Percentiles rank a stretch among this genome's conserved stretches.
Evolutionary conservation across 2,888 invertebrate genomes (phyloP).

Genomic region (Polia nebulosa): DNA sequence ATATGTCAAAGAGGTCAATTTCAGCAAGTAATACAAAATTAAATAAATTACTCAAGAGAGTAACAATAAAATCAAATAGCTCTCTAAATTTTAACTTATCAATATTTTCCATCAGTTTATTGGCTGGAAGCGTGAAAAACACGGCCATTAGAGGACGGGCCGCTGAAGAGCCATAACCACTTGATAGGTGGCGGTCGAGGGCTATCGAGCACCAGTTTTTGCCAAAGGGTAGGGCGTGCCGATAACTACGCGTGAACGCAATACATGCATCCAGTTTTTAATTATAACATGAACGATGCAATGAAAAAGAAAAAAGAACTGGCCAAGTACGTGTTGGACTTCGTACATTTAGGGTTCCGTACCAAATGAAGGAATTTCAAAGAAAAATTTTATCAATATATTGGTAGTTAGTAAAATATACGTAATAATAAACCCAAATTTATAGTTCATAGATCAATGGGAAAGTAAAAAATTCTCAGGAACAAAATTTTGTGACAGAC

Average conservation of each 20-base stretch:
- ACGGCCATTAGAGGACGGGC: conserved; percentile 44
- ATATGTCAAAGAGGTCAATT: not conserved
- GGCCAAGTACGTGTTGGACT: not conserved
- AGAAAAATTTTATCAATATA: too few species aligned
- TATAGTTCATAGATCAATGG: too few species aligned
- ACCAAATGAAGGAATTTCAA: too few species aligned
- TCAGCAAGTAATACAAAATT: not conserved
- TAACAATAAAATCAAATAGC: not conserved
- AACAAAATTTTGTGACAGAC: too few species aligned
- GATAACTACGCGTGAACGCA: conserved; percentile 47
- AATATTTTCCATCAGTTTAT: conserved; percentile 48
- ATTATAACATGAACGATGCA: conserved; percentile 28
- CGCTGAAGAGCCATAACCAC: conserved; percentile 51
- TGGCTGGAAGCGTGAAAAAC: conserved; percentile 48
- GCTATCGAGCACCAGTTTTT: conserved; percentile 60
- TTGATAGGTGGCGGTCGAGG: conserved; percentile 57
- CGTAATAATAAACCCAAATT: too few species aligned
- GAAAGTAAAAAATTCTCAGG: too few species aligned
- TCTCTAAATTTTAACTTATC: conserved; percentile 34
- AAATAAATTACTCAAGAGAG: too few species aligned
- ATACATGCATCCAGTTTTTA: conserved; percentile 26
- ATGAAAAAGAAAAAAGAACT: not conserved
- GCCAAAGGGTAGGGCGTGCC: conserved; percentile 38
- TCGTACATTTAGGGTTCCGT: not conserved
- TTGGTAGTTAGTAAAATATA: too few species aligned